These are phyloP conservation scores for Eupithecia subumbrata DNA, from an alignment of 2,888 invertebrate species.

Conservation along the genomic window DNA sequence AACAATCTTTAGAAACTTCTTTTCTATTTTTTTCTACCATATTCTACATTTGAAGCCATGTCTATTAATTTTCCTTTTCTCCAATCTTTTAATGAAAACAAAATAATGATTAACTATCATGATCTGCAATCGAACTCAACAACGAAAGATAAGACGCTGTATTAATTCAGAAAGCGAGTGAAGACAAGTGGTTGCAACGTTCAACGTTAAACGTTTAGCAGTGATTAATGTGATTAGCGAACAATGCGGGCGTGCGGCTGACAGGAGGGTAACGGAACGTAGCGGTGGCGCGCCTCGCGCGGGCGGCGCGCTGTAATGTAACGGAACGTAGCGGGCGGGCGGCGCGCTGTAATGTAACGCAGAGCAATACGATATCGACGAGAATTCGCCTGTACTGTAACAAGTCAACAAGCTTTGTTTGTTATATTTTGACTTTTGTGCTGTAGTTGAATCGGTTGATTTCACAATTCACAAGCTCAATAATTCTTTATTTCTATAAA, in stretches of 20 bases:
- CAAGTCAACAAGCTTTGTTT: no score
- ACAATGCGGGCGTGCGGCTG: slow-evolving; percentile 10
- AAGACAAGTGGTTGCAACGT: slow-evolving; percentile 21
- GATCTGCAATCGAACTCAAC: not conserved
- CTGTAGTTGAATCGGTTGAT: no score
- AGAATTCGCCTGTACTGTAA: no score
- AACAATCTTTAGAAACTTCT: no score
- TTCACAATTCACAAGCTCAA: not conserved
- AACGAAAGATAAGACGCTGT: not conserved
- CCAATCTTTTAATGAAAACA: not conserved
- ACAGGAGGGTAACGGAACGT: slow-evolving; percentile 2
- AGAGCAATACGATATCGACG: no score
- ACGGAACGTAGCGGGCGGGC: not conserved
- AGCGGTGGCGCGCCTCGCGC: not conserved
- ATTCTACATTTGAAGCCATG: no score
- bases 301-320: not conserved
- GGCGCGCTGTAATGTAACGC: not conserved
- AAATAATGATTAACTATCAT: not conserved
- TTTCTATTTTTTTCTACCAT: no score
- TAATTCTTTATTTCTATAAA: not conserved
- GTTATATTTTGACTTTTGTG: not conserved
- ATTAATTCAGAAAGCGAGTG: not conserved
- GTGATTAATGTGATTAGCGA: slow-evolving; percentile 15
- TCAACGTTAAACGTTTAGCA: slow-evolving; percentile 38
- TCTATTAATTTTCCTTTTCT: no score